Base-by-base conservation (phyloP, 2,888 invertebrate genomes). In the Cecidostiba fungosa region DNA sequence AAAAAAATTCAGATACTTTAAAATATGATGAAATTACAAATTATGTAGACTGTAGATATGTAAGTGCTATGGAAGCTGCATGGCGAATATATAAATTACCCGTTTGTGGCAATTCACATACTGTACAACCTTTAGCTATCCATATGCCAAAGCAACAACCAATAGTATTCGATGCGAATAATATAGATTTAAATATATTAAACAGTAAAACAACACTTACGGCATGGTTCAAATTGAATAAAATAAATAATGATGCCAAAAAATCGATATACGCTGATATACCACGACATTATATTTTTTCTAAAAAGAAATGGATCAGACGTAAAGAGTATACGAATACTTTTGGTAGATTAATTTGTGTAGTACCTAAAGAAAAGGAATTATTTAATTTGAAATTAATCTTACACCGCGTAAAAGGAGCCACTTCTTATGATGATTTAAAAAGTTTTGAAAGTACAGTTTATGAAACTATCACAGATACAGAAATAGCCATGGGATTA, bases 161-260 rank as follows among this genome's bases (percentile, higher is more conserved):
- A 39, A 39, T 39, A 39, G 8, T 8, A 3, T 3, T 39, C 8
- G 0, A 39, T 39, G 14, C 62, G 12, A 23, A 39, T 1, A 62
- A 39, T 69, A 69, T 36, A 2, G 66, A 43, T 50, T 26, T 14
- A 23, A n/a, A 3, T 1, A 14, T 23, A 26, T 50, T 19, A 36
- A 77, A 14, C 16, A 32, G 10, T 32, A 1, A 66, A 14, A 69
- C 47, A 26, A 78, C 78, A 14, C 47, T 78, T 3, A 78, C 66
- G 16, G 43, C 47, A 10, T 66, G 47, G 29, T 69, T 78, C 29
- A 32, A 69, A 78, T 19, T 78, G 10, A 78, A 78, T 78, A 23
- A 69, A 78, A 36, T 12, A 36, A 6, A 78, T 43, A 16, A 62
- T 23, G 26, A 26, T 39, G 43, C 43, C 26, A 19, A 8, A 23